phyloP scores from a whole-genome alignment of 2,888 invertebrate species.

The Amphipyra berbera region DNA sequence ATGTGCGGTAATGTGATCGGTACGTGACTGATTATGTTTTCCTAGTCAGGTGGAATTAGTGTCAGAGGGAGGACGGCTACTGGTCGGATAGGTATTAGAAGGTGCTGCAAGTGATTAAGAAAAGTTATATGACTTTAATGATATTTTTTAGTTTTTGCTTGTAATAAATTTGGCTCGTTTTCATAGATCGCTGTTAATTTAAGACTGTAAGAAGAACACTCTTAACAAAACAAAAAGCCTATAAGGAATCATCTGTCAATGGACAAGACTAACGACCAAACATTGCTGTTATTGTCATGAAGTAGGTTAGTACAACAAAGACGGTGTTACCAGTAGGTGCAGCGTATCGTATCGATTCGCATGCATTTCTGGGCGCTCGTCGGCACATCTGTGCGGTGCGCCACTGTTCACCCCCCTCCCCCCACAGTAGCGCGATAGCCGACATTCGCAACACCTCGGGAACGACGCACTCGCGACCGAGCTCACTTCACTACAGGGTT shows the following conservation, averaged over 20 bases:
- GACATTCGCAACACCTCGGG: conserved; percentile 88
- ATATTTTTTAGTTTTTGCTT: not conserved
- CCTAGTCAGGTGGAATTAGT: conserved; percentile 44
- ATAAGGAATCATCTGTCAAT: conserved; percentile 11
- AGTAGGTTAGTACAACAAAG: conserved; percentile 87
- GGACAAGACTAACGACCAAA: conserved; percentile 25
- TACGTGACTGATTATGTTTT: conserved; percentile 61
- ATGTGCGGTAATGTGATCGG: conserved; percentile 62
- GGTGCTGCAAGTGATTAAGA: not conserved
- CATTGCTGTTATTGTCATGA: conserved; percentile 52
- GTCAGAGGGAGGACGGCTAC: conserved; percentile 23
- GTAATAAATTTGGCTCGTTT: not conserved
- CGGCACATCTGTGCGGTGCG: conserved; percentile 83
- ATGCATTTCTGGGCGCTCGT: conserved; percentile 76
- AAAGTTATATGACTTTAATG: not conserved
- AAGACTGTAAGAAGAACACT: not conserved
- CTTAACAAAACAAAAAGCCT: conserved; percentile 9
- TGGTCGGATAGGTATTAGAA: conserved; percentile 17
- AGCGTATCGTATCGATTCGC: conserved; percentile 86
- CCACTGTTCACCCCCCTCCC: conserved; percentile 74
- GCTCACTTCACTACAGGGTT: conserved; percentile 81
- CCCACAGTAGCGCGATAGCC: conserved; percentile 80
- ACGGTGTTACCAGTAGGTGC: conserved; percentile 81
- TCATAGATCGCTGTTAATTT: not conserved
- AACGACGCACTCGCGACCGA: conserved; percentile 82